Conservation (phyloP, 2,797 vertebrate genomes). For the Mycteria americana region DNA sequence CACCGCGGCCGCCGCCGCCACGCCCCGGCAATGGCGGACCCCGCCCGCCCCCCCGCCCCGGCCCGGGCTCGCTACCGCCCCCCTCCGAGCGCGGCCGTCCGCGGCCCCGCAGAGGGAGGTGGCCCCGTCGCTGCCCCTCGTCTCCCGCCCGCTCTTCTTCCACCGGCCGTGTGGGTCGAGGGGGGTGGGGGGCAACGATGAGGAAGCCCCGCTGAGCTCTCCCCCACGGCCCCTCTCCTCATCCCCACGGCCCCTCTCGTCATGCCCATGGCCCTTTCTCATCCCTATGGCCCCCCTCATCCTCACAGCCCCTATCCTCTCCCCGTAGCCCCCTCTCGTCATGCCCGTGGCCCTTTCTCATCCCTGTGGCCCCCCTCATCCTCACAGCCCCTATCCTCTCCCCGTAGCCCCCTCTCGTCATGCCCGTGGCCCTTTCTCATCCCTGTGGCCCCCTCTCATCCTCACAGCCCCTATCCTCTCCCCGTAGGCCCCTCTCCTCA, state of each 20-base stretch:
- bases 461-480: no score
- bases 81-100: background rate
- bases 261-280: background rate
- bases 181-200: background rate
- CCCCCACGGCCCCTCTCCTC: no score
- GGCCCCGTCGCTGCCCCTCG: no score
- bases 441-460: no score
- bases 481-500: no score
- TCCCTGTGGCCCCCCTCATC: no score
- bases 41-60: background rate
- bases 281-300: no score
- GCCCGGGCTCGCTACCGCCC: background rate
- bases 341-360: no score
- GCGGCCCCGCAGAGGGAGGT: fast-evolving
- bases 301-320: no score
- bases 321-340: no score
- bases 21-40: background rate
- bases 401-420: background rate
- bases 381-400: no score
- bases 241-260: background rate
- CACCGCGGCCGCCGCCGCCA: background rate
- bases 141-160: no score
- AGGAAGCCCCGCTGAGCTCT: background rate
- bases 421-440: background rate
- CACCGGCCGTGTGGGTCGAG: background rate